Evolutionary conservation across 1,140 invertebrate genomes (phyloP).

Genomic region (Papilio polytes): DNA sequence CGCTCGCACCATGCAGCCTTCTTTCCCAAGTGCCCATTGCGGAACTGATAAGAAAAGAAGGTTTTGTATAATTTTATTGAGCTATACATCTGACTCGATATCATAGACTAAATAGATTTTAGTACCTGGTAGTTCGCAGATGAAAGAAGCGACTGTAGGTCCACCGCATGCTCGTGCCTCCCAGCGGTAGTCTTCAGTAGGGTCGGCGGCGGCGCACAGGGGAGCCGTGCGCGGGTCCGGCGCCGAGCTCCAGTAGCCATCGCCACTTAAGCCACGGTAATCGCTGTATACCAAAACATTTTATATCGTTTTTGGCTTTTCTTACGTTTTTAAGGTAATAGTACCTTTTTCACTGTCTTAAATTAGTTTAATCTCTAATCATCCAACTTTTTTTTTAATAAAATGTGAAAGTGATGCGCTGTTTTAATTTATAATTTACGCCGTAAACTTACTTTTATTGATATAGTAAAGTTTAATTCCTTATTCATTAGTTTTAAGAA

Average conservation of each 20-base stretch:
- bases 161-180: conserved; percentile 88
- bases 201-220: conserved; percentile 88
- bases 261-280: conserved; percentile 85
- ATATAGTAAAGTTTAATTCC: no score
- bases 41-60: conserved; percentile 83
- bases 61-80: conserved; percentile 23
- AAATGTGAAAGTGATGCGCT: no score
- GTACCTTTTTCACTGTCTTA: no score
- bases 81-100: not conserved
- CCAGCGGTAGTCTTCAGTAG: conserved; percentile 89
- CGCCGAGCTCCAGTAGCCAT: conserved; percentile 87
- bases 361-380: no score
- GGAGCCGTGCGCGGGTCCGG: conserved; percentile 78
- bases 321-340: not conserved
- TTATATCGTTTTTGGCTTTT: not conserved
- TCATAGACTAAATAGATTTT: not conserved
- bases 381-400: no score
- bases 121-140: conserved; percentile 89
- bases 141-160: conserved; percentile 89
- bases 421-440: no score
- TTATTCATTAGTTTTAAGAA: no score
- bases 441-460: no score
- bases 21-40: conserved; percentile 86
- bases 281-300: conserved; percentile 60
- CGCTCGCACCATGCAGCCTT: conserved; percentile 87